Conservation (phyloP, 2,113 vertebrate genomes). For the Rhea americana region DNA sequence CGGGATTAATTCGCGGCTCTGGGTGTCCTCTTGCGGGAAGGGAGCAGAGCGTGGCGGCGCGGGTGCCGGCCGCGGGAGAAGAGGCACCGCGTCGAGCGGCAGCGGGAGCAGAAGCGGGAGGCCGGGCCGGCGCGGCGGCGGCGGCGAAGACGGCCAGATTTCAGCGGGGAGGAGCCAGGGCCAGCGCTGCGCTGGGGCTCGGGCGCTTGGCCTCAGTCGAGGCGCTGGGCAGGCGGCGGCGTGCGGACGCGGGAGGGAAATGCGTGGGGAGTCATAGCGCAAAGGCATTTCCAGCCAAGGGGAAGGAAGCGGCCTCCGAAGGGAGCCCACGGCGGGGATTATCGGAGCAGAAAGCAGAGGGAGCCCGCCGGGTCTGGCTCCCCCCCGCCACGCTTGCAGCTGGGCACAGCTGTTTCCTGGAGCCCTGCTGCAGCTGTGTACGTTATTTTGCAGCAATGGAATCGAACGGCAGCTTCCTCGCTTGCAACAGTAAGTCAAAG, state of each 20-base stretch:
- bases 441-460: conserved; percentile 23
- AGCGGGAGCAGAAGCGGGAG: not conserved
- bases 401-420: conserved; percentile 12
- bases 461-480: conserved; percentile 48
- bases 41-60: fast-evolving
- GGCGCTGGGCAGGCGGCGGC: not conserved
- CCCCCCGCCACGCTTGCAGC: not conserved
- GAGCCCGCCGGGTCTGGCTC: not conserved
- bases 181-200: not conserved
- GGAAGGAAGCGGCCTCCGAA: not conserved
- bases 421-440: not conserved
- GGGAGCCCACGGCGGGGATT: not conserved
- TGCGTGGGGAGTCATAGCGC: not conserved
- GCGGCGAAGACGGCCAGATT: conserved; percentile 14
- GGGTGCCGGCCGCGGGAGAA: not conserved
- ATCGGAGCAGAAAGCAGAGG: not conserved
- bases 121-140: conserved; percentile 10
- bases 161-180: conserved; percentile 50
- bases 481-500: conserved; percentile 60
- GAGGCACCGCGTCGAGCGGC: not conserved
- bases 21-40: not conserved
- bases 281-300: not conserved
- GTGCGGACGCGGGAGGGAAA: not conserved
- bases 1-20: not conserved
- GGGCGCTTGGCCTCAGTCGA: not conserved